A percentile compares a stretch with the other conserved stretches of the same genome.
Conservation (phyloP, 2,797 vertebrate species). For the Allenopithecus nigroviridis region DNA sequence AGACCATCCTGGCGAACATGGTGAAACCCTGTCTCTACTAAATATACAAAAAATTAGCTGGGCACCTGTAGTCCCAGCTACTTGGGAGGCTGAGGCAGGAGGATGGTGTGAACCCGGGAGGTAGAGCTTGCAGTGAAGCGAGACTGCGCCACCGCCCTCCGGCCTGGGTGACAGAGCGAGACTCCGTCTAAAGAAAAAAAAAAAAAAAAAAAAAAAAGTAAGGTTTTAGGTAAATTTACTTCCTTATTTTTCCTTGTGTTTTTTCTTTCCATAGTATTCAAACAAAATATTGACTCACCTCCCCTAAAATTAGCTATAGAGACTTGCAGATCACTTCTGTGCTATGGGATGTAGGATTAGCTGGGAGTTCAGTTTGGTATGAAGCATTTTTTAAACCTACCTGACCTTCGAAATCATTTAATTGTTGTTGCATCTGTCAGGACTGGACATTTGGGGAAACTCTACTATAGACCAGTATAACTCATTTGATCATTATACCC, state of each 20-base stretch:
- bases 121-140: too few species aligned
- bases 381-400: not conserved
- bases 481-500: not conserved
- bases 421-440: not conserved
- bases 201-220: not conserved
- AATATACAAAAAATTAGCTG: too few species aligned
- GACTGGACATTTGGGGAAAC: not conserved
- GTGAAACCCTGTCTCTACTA: too few species aligned
- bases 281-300: not conserved
- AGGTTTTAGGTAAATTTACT: not conserved
- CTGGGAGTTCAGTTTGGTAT: not conserved
- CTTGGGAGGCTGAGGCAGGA: too few species aligned
- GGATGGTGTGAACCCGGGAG: too few species aligned
- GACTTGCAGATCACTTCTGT: not conserved
- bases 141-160: too few species aligned
- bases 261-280: slow-evolving; percentile 17
- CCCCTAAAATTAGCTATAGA: not conserved
- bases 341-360: not conserved
- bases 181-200: too few species aligned
- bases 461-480: not conserved
- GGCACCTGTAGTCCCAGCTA: too few species aligned
- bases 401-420: not conserved
- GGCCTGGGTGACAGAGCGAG: too few species aligned
- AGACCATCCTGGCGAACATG: too few species aligned
- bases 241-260: not conserved